These are phyloP conservation scores for Heliangelus exortis DNA, from an alignment of 2,797 vertebrate species.

Conservation along the genomic window DNA sequence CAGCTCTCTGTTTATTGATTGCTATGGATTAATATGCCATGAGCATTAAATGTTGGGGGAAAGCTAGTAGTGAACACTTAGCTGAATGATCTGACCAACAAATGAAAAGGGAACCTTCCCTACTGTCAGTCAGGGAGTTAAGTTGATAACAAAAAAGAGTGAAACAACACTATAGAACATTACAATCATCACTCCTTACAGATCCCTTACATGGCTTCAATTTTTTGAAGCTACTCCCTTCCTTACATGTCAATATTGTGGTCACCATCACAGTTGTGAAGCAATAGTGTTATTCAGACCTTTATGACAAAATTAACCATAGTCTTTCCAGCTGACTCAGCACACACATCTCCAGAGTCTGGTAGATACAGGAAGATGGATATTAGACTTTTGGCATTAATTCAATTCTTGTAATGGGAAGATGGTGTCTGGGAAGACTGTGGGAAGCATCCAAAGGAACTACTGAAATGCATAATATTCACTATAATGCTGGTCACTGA, in stretches of 20 bases:
- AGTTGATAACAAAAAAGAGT: neutral
- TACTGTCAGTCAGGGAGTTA: neutral
- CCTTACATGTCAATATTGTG: neutral
- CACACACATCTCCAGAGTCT: neutral
- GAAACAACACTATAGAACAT: neutral
- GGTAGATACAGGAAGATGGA: neutral
- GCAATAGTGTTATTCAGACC: neutral
- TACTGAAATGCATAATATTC: neutral
- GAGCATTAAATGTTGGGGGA: neutral
- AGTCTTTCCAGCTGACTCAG: neutral
- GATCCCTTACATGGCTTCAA: neutral
- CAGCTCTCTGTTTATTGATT: neutral
- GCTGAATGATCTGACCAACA: neutral
- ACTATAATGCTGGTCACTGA: neutral
- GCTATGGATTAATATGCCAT: neutral
- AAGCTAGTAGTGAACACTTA: neutral
- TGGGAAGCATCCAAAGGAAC: neutral
- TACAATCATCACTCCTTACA: neutral
- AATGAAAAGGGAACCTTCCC: neutral
- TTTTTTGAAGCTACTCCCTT: neutral
- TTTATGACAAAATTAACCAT: neutral
- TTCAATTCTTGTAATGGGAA: neutral
- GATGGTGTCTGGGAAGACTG: neutral
- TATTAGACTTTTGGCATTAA: neutral
- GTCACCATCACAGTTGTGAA: neutral